These are phyloP conservation scores for Hystrix cristata DNA, from an alignment of 2,113 vertebrate genomes.

Conservation along the genomic window DNA sequence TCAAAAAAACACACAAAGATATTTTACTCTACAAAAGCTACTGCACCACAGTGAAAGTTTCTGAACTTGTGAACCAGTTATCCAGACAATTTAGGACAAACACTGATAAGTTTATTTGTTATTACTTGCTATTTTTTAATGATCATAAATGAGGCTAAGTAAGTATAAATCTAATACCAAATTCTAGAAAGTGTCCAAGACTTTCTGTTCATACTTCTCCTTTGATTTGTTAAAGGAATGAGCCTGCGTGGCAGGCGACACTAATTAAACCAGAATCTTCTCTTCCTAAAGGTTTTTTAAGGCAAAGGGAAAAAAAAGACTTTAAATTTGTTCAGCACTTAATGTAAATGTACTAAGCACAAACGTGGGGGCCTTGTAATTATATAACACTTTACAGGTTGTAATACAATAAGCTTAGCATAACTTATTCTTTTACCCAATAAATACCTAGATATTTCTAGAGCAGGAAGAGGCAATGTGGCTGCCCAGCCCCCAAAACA, in stretches of 20 bases:
- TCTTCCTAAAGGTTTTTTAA: constrained; percentile 25
- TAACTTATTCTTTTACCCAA: background rate
- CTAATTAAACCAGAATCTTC: background rate
- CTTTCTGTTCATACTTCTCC: background rate
- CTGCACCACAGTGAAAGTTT: constrained; percentile 18
- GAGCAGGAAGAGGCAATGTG: background rate
- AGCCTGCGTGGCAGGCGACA: background rate
- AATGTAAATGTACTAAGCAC: constrained; percentile 14
- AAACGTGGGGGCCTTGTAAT: background rate
- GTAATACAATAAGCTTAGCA: background rate
- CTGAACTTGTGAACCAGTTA: constrained; percentile 18
- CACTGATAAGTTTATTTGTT: background rate
- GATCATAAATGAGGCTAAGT: background rate
- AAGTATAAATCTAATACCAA: background rate
- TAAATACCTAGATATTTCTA: background rate
- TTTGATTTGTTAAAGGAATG: constrained; percentile 24
- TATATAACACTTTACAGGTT: background rate
- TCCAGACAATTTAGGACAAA: background rate
- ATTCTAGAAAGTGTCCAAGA: constrained; percentile 20
- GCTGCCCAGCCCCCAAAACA: background rate
- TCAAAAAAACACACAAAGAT: background rate
- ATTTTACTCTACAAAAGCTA: constrained; percentile 3
- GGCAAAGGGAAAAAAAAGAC: background rate
- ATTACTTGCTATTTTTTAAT: background rate
- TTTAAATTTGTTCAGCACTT: background rate